Percentiles rank a stretch among this genome's conserved stretches.
These are phyloP conservation scores for Chinchilla lanigera DNA, from an alignment of 2,113 vertebrate species.

Conservation along the genomic window DNA sequence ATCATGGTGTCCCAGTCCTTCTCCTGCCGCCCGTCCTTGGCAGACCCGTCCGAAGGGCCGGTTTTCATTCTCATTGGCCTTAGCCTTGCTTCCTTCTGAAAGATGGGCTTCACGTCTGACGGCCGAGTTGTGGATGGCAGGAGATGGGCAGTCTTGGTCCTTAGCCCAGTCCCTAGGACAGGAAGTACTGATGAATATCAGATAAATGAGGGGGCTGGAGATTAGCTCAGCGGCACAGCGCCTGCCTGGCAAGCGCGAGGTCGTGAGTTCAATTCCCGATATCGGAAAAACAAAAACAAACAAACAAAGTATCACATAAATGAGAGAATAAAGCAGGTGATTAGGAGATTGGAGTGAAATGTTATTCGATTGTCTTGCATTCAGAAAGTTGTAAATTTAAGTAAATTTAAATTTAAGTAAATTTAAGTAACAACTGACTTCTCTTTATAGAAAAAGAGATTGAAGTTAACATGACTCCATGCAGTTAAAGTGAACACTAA, in stretches of 20 bases:
- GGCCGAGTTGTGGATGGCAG: background rate
- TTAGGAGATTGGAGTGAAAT: background rate
- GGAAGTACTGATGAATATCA: background rate
- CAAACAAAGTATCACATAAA: too few relatives aligned
- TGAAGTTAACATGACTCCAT: background rate
- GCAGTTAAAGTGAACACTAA: constrained; percentile 29
- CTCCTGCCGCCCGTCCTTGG: background rate
- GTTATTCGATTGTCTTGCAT: constrained; percentile 1
- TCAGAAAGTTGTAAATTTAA: constrained; percentile 42
- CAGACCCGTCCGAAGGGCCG: background rate
- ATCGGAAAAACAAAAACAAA: too few relatives aligned
- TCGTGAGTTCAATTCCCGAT: too few relatives aligned
- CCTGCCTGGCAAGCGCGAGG: too few relatives aligned
- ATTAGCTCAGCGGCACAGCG: too few relatives aligned
- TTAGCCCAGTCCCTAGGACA: too few relatives aligned
- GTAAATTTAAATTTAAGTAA: constrained; percentile 39
- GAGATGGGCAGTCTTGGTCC: background rate
- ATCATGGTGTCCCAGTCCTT: background rate
- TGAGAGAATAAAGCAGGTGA: background rate
- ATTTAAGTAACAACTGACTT: constrained; percentile 42
- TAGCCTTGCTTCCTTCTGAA: background rate
- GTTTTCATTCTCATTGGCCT: background rate
- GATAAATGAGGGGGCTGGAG: too few relatives aligned
- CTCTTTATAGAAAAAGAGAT: background rate
- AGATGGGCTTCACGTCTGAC: background rate